Base-by-base conservation (phyloP, 2,797 vertebrate genomes). In the Ctenochaetus hawaiiensis region DNA sequence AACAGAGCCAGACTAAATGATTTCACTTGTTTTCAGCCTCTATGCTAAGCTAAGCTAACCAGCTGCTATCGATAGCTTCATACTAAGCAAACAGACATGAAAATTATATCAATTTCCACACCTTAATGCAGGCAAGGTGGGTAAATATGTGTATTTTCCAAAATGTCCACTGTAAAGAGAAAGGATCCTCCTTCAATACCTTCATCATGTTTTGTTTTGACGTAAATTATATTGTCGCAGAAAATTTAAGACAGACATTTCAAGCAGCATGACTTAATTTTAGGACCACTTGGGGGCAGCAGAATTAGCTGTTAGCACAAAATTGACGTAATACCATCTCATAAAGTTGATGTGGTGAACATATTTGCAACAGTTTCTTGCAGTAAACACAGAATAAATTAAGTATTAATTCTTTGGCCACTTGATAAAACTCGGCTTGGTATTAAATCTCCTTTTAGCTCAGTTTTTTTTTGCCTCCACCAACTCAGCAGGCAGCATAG, bases 201-300 rank as follows among this genome's bases (percentile, higher is more conserved):
- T 54, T 12, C 5, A 10, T 8, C 17, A 16, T 26, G 8, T 72
- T 13, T 37, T 8, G 17, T 39, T 44, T 30, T 26, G 8, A 41
- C 34, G 22, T 11, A 20, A 22, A 34, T 34, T 30, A 9, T 12
- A 16, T 30, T 52, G 1, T 45, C 23, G 23, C 39, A 52, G 18
- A 52, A 22, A 37, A 12, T 23, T 12, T 44, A 43, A 43, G 9
- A 22, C 23, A 4, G 4, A 17, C 5, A 51, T 8, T 44, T 64
- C 34, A 22, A 54, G 30, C 37, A 56, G n/a, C 2, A 44, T n/a
- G 22, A 16, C 6, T 34, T 8, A 0, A 13, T 18, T 37, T 51
- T 60, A 23, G 58, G 53, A 8, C 51, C 63, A 67, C 18, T 30
- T 20, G 37, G 56, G 51, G 49, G 26, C 67, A 72, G 37, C 44